A percentile compares a stretch with the other conserved stretches of the same genome.
These are phyloP conservation scores for Ridgeia piscesae DNA, from an alignment of 1,140 invertebrate genomes.

Conservation along the genomic window DNA sequence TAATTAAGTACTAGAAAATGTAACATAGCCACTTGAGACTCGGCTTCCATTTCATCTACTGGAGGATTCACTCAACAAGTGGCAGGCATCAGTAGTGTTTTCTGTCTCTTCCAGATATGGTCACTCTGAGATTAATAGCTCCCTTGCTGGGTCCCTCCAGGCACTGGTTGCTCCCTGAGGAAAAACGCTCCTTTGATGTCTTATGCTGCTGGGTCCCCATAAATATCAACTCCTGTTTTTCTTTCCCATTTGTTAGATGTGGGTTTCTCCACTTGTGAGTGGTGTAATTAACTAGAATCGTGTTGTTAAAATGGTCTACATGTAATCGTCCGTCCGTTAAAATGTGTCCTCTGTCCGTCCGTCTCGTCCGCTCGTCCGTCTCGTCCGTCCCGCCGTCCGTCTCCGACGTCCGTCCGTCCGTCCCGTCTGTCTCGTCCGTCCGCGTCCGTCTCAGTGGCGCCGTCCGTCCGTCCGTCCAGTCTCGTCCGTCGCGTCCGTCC, in stretches of 20 bases:
- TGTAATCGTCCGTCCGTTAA: not conserved
- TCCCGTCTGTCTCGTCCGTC: conserved; percentile 10
- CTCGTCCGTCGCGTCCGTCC: not conserved
- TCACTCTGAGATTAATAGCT: not conserved
- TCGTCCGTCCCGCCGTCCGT: not conserved
- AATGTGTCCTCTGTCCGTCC: not conserved
- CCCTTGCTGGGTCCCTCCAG: not conserved
- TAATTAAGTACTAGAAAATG: not conserved
- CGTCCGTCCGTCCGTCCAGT: not conserved
- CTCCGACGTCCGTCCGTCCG: not conserved
- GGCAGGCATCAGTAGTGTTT: not conserved
- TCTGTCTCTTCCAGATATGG: not conserved
- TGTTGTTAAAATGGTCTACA: not conserved
- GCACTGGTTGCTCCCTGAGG: not conserved
- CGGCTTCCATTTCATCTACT: not conserved
- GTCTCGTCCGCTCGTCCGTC: not conserved
- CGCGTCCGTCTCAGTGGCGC: too few species aligned
- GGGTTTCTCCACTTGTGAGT: not conserved
- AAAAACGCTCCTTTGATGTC: not conserved
- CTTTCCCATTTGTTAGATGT: not conserved
- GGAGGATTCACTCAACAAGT: not conserved
- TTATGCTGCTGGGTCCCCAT: not conserved
- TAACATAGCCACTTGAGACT: not conserved
- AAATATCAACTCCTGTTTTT: not conserved
- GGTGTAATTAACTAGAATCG: not conserved